A percentile compares a stretch with the other conserved stretches of the same genome.
phyloP scores from a whole-genome alignment of 2,888 invertebrate species.

The Drosophila mimica region DNA sequence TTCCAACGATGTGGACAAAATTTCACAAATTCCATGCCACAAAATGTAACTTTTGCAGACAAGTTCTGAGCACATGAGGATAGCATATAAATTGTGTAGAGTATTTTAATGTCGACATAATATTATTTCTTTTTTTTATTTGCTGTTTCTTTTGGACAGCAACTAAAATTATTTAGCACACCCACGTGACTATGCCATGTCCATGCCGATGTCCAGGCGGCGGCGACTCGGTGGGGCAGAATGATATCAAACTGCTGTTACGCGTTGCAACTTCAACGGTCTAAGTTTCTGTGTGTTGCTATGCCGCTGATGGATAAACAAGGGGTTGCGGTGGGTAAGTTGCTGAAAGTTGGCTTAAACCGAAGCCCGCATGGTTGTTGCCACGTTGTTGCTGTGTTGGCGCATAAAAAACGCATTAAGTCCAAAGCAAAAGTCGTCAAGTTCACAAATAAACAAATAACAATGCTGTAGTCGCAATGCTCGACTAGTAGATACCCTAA shows the following conservation, averaged over 20 bases:
- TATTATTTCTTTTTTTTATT: no score
- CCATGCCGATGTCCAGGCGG: neutral
- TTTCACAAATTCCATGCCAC: neutral
- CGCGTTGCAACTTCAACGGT: slow-evolving; percentile 41
- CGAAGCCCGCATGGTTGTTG: slow-evolving; percentile 1
- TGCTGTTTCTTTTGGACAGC: neutral
- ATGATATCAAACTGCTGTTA: slow-evolving; percentile 9
- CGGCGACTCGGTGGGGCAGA: neutral
- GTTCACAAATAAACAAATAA: slow-evolving; percentile 4
- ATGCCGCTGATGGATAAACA: neutral
- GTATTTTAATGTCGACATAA: neutral
- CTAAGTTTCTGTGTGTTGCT: slow-evolving; percentile 12
- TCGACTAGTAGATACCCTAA: neutral
- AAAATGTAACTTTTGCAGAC: neutral
- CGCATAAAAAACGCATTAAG: slow-evolving; percentile 61
- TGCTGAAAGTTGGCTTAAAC: neutral
- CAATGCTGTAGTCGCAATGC: neutral
- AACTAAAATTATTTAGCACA: slow-evolving; percentile 54
- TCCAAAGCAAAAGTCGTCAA: slow-evolving; percentile 39
- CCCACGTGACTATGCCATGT: slow-evolving; percentile 24
- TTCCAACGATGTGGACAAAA: neutral
- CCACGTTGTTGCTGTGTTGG: slow-evolving; percentile 19
- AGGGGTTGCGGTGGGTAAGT: neutral
- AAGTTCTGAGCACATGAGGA: neutral
- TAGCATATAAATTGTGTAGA: neutral